Base-by-base conservation (phyloP, 2,113 vertebrate species). In the Pomatostomus ruficeps region DNA sequence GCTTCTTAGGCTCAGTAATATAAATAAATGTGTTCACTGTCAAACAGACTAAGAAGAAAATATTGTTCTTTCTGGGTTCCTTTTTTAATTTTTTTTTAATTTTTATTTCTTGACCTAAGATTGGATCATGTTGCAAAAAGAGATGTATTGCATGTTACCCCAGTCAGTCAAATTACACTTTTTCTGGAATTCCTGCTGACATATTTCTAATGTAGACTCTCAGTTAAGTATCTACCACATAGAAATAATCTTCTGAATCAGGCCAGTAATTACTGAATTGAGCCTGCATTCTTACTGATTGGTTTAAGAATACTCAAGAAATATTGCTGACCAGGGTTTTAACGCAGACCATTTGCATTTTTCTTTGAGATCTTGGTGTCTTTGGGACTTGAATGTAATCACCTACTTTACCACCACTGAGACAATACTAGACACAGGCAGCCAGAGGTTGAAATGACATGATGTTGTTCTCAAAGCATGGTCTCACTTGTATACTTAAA, bases 401-500 rank as follows among this genome's bases (percentile, higher is more conserved):
- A 4, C 12, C 8, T 14, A 62, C 20, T 63, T 88, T 33, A 15
- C 33, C 46, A 59, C 20, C 24, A 23, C n/a, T 63, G 42, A 85
- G 63, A 54, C 0, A 1, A 35, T 52, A 31, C 15, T 35, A 67
- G 38, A 45, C 42, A 58, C 14, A 70, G 43, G 15, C 74, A 94
- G 68, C 13, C 36, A 57, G 55, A 85, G 23, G 25, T 2, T 91
- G 91, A 83, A 93, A 82, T 55, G 55, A 61, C 42, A 55, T 76
- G 62, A 58, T 0, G 1, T 45, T 55, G n/a, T 57, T 84, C 66
- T 63, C 48, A 61, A 78, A 85, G 18, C 20, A n/a, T 88, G 74
- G 31, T 66, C 63, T 95, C 52, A 28, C 51, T 87, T 48, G 57
- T 48, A 45, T 66, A 43, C 71, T 90, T 91, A 83, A 79, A 97